Evolutionary conservation across 2,113 vertebrate genomes (phyloP), one percentile per base, ranked within the genome.

Genomic region (Charadrius vociferus): DNA sequence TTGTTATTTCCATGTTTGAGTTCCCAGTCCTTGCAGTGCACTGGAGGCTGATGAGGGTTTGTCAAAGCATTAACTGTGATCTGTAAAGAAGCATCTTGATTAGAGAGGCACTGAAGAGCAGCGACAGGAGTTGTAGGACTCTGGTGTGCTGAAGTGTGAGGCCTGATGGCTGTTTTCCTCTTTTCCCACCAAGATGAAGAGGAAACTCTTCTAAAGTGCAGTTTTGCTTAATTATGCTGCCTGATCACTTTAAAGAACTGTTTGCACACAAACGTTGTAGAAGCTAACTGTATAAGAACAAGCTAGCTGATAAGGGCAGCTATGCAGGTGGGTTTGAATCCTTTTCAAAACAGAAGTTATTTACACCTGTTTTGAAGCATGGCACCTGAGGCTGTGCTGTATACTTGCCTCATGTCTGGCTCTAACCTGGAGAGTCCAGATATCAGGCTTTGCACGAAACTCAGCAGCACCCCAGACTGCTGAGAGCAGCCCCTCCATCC

Each of bases 191-290:
- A 61, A 92, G 88, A 95, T 81, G 93, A 96, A 97, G 94, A 96
- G 91, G 80, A 95, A 95, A 68, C 20, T 21, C 88, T 95, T 94
- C 83, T 56, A 23, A 97, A 91, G 62, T 75, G 92, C 72, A 79
- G 92, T 95, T 96, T 97, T 97, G 87, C 94, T 96, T 97, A 98
- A 97, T 98, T 96, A 97, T 9, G 8, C 84, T 90, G 63, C 89
- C 92, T 95, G 95, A 97, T 97, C 96, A 74, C 92, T 97, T 97
- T 93, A 94, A 96, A 97, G 91, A 49, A 36, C 78, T 98, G 97
- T 98, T 98, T 98, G 95, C 93, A 97, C 90, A 98, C 90, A 98
- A 96, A 97, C 79, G 14, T 6, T 34, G 83, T 72, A 95, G 86
- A 96, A 29, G 58, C 92, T 91, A 86, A 72, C 72, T 66, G 58